These are phyloP conservation scores for Cepaea hortensis DNA, from an alignment of 2,888 invertebrate species.

Conservation along the genomic window DNA sequence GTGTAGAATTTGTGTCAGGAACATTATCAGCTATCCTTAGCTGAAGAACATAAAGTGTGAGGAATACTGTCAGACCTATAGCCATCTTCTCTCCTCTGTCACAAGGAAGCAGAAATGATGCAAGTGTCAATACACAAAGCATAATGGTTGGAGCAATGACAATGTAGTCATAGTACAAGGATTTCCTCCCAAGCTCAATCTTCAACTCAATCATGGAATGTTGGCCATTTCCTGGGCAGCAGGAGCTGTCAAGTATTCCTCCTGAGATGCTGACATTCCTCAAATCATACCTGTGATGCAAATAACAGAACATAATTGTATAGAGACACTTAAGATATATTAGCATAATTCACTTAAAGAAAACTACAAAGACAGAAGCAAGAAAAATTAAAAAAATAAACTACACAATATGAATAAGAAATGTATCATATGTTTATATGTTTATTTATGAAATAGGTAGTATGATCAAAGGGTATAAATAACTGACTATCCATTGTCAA, in stretches of 20 bases:
- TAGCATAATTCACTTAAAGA: background rate
- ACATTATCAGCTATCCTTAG: constrained; percentile 76
- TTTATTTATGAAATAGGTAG: too few species aligned
- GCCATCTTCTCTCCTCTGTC: constrained; percentile 75
- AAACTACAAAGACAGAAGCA: too few species aligned
- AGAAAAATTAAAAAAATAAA: too few species aligned
- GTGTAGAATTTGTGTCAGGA: constrained; percentile 75
- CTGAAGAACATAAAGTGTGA: constrained; percentile 76
- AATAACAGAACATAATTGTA: background rate
- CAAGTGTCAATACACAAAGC: constrained; percentile 73
- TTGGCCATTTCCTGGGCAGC: constrained; percentile 64
- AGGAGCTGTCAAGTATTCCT: constrained; percentile 56
- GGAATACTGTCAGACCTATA: constrained; percentile 75
- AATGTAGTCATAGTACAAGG: constrained; percentile 75
- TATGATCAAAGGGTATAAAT: too few species aligned
- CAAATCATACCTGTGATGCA: constrained; percentile 58
- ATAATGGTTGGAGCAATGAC: constrained; percentile 75
- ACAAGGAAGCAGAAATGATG: constrained; percentile 74
- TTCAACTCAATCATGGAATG: constrained; percentile 68
- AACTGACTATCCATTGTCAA: too few species aligned
- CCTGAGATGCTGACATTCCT: constrained; percentile 57
- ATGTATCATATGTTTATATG: background rate
- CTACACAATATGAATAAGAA: background rate
- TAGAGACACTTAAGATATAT: background rate
- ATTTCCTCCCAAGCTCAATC: constrained; percentile 67